Percentiles rank a stretch among this genome's conserved stretches.
These are phyloP conservation scores for Aphidius colemani DNA, from an alignment of 2,888 invertebrate genomes.

Conservation along the genomic window DNA sequence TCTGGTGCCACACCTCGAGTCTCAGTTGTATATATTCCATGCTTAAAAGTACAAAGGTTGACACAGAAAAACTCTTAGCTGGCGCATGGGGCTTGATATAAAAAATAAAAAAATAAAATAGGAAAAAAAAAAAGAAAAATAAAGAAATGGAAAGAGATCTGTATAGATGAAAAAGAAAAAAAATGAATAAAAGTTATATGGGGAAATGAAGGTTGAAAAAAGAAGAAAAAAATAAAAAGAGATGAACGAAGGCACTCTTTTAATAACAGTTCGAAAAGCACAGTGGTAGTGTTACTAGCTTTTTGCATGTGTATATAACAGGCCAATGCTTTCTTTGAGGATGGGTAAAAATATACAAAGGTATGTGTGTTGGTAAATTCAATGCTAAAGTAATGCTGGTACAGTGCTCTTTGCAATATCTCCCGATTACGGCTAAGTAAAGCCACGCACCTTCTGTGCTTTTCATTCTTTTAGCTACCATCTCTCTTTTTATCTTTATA, in stretches of 20 bases:
- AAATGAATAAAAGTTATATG: neutral
- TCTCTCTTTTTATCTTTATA: neutral
- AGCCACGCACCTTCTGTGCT: slow-evolving; percentile 43
- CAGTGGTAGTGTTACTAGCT: slow-evolving; percentile 40
- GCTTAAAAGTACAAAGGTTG: slow-evolving; percentile 59
- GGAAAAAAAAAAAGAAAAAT: too few relatives aligned
- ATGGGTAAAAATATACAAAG: neutral
- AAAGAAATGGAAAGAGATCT: too few relatives aligned
- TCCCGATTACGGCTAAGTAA: slow-evolving; percentile 60
- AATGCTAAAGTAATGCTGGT: slow-evolving; percentile 57
- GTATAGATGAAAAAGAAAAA: too few relatives aligned
- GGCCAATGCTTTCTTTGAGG: slow-evolving; percentile 55
- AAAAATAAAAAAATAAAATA: too few relatives aligned
- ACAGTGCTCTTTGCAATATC: slow-evolving; percentile 58
- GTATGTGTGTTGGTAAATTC: slow-evolving; percentile 31
- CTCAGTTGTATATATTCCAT: slow-evolving; percentile 44
- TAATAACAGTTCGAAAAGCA: slow-evolving; percentile 52
- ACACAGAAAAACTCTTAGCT: slow-evolving; percentile 57
- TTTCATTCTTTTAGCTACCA: slow-evolving; percentile 30
- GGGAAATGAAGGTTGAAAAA: slow-evolving; percentile 1
- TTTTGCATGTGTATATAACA: slow-evolving; percentile 25
- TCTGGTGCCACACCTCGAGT: too few relatives aligned
- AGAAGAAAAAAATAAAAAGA: slow-evolving; percentile 29
- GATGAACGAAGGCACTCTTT: slow-evolving; percentile 52
- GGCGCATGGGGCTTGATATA: slow-evolving; percentile 35